Evolutionary conservation across 2,797 vertebrate genomes (phyloP).

Genomic region (Dallia pectoralis): DNA sequence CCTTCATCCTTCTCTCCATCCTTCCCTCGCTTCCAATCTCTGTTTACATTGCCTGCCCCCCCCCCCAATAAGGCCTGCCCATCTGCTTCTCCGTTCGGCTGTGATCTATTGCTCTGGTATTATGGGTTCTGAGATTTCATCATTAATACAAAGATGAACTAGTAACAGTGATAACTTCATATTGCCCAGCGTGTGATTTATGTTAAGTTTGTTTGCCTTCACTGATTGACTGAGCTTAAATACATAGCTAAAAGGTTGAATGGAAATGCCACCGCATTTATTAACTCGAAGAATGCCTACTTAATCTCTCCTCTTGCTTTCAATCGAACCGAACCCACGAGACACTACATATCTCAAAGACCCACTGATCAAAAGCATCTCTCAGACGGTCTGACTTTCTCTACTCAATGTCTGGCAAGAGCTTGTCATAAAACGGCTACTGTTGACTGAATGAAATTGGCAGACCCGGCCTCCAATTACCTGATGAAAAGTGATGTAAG

Average conservation of each 20-base stretch:
- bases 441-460: constrained; percentile 37
- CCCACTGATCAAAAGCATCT: not conserved
- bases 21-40: not conserved
- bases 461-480: constrained; percentile 27
- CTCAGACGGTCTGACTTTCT: constrained; percentile 1
- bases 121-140: not conserved
- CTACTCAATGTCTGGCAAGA: constrained; percentile 16
- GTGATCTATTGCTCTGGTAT: not conserved
- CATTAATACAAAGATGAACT: not conserved
- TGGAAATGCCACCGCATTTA: not conserved
- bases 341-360: not conserved
- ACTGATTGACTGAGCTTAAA: constrained; percentile 1
- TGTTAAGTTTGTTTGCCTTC: not conserved
- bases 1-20: not conserved
- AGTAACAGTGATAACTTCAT: not conserved
- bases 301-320: not conserved
- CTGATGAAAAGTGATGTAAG: constrained; percentile 29
- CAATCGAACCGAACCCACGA: not conserved
- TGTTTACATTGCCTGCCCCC: too few species aligned
- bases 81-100: constrained; percentile 5
- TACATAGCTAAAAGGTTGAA: not conserved
- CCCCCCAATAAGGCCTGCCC: not conserved
- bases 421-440: constrained; percentile 42
- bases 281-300: not conserved
- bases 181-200: not conserved